phyloP scores from a whole-genome alignment of 2,797 vertebrate species.

The Eulemur albifrons region DNA sequence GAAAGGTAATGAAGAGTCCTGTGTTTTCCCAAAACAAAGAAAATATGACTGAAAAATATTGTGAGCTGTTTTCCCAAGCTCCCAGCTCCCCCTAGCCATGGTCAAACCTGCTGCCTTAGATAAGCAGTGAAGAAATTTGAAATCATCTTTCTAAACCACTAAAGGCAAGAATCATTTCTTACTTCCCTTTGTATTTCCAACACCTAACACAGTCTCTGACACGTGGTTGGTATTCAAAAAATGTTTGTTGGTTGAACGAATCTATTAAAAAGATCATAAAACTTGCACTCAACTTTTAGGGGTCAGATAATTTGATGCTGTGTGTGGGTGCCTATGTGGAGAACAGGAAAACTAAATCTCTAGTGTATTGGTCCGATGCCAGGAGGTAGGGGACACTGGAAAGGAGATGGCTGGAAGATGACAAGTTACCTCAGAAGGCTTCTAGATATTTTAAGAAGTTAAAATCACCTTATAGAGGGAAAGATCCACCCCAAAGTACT shows the following conservation, averaged over 20 bases:
- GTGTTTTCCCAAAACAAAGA: background rate
- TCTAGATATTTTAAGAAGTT: background rate
- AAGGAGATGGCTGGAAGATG: background rate
- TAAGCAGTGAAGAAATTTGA: background rate
- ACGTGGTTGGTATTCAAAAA: background rate
- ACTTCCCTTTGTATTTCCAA: conserved; percentile 13
- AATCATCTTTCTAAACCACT: conserved; percentile 30
- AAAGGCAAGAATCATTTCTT: conserved; percentile 8
- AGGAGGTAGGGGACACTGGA: background rate
- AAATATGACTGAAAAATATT: conserved; percentile 4
- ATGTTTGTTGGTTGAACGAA: background rate
- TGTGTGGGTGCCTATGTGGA: background rate
- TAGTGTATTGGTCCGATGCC: background rate
- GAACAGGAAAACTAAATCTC: background rate
- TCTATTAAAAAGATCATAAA: background rate
- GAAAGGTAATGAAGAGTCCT: background rate
- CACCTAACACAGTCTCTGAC: background rate
- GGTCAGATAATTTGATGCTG: background rate
- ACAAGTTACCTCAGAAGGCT: background rate
- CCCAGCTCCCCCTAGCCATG: background rate
- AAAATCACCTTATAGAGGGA: background rate
- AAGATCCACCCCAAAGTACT: background rate
- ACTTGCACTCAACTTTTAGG: background rate
- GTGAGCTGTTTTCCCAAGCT: background rate
- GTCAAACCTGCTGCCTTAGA: background rate